Conservation (phyloP, 2,797 vertebrate species). For the Todus mexicanus region DNA sequence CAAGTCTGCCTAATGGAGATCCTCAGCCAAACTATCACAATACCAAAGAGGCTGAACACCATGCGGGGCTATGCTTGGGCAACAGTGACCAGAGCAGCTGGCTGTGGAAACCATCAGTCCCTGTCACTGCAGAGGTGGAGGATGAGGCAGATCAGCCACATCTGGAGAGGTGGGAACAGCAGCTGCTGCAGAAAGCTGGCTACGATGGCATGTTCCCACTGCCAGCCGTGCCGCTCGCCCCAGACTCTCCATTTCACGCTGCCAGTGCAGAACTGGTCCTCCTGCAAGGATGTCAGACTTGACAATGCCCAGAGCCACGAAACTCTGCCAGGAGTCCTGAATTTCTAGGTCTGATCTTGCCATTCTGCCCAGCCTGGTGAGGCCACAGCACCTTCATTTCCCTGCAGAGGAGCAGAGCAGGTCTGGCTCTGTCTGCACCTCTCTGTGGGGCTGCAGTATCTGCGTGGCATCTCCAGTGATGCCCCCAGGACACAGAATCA, state of each 20-base stretch:
- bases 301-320: fast-evolving
- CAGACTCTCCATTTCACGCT: not conserved
- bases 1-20: not conserved
- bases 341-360: not conserved
- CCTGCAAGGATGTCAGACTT: not conserved
- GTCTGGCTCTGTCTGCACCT: not conserved
- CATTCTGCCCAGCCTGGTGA: not conserved
- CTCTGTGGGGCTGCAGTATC: fast-evolving
- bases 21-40: not conserved
- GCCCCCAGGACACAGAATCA: not conserved
- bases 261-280: not conserved
- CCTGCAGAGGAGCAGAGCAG: fast-evolving
- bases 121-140: not conserved
- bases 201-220: fast-evolving
- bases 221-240: not conserved
- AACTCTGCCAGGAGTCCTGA: not conserved
- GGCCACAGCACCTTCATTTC: not conserved
- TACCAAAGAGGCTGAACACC: fast-evolving
- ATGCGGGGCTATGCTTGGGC: not conserved
- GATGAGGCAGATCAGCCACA: fast-evolving
- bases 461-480: not conserved
- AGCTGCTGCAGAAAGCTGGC: not conserved
- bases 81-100: fast-evolving
- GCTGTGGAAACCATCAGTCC: not conserved
- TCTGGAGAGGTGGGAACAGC: not conserved